phyloP scores from a whole-genome alignment of 2,797 vertebrate species.

The Meda fulgida region DNA sequence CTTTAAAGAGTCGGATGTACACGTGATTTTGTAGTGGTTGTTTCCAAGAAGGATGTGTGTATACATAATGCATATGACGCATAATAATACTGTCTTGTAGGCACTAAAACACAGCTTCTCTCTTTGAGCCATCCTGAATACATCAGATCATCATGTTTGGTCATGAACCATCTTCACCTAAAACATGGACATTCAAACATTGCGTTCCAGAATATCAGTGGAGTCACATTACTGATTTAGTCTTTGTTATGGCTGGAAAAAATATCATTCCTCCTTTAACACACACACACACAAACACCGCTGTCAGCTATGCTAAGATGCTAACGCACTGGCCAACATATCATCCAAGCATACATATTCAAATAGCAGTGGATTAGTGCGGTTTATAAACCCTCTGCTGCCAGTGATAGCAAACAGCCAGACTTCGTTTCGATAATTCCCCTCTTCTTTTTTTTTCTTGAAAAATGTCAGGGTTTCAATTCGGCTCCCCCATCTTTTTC shows the following conservation, averaged over 20 bases:
- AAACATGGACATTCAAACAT: background rate
- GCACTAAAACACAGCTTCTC: background rate
- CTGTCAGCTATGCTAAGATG: slow-evolving; percentile 18
- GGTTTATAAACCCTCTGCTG: slow-evolving; percentile 68
- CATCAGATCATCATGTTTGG: background rate
- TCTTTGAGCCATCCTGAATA: background rate
- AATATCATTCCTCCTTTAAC: background rate
- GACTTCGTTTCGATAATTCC: slow-evolving; percentile 72
- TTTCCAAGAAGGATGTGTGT: background rate
- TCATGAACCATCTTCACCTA: background rate
- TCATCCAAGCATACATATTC: slow-evolving; percentile 63
- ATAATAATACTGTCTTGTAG: background rate
- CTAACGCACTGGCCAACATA: slow-evolving; percentile 42
- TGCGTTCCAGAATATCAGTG: background rate
- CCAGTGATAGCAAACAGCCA: slow-evolving; percentile 72
- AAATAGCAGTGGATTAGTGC: slow-evolving; percentile 65
- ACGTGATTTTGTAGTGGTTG: background rate
- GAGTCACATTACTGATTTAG: slow-evolving; percentile 8
- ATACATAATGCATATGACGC: too few relatives aligned
- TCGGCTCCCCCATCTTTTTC: slow-evolving; percentile 65
- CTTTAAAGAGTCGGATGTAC: background rate
- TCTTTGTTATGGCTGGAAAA: slow-evolving; percentile 18
- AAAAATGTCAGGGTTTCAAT: slow-evolving; percentile 65
- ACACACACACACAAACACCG: background rate
- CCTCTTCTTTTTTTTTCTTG: slow-evolving; percentile 62